Evolutionary conservation across 2,797 vertebrate genomes (phyloP).

Genomic region (Antennarius maculatus): DNA sequence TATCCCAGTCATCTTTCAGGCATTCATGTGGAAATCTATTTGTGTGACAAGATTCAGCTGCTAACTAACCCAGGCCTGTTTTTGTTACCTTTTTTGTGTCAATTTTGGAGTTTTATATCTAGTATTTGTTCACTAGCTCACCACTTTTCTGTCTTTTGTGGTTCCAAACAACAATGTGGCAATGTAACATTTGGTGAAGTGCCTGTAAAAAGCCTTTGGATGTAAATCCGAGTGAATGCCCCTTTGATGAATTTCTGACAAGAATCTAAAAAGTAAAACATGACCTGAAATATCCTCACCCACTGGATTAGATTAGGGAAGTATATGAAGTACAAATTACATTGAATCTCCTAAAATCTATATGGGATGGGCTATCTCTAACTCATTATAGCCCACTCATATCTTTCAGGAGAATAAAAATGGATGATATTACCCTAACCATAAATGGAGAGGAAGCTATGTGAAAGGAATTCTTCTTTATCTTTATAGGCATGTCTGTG

Average conservation of each 20-base stretch:
- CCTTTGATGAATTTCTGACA: constrained; percentile 59
- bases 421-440: constrained; percentile 50
- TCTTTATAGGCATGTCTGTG: constrained; percentile 76
- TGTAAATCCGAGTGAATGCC: constrained; percentile 52
- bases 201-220: constrained; percentile 55
- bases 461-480: constrained; percentile 68
- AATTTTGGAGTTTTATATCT: constrained; percentile 58
- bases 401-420: constrained; percentile 63
- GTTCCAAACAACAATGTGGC: constrained; percentile 21
- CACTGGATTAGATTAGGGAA: constrained; percentile 64
- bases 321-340: constrained; percentile 64
- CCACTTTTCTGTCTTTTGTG: not conserved
- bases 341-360: constrained; percentile 71
- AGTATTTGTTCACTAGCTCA: constrained; percentile 44
- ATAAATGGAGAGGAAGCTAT: constrained; percentile 55
- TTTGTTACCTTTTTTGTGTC: constrained; percentile 13
- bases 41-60: constrained; percentile 29
- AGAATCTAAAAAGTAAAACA: constrained; percentile 60
- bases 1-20: constrained; percentile 32
- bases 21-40: constrained; percentile 61
- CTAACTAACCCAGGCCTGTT: too few species aligned
- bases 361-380: constrained; percentile 64
- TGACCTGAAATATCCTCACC: constrained; percentile 68
- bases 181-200: constrained; percentile 58
- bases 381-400: constrained; percentile 54